A percentile compares a stretch with the other conserved stretches of the same genome.
Conservation (phyloP, 2,888 invertebrate genomes). For the Deroplatys truncata region DNA sequence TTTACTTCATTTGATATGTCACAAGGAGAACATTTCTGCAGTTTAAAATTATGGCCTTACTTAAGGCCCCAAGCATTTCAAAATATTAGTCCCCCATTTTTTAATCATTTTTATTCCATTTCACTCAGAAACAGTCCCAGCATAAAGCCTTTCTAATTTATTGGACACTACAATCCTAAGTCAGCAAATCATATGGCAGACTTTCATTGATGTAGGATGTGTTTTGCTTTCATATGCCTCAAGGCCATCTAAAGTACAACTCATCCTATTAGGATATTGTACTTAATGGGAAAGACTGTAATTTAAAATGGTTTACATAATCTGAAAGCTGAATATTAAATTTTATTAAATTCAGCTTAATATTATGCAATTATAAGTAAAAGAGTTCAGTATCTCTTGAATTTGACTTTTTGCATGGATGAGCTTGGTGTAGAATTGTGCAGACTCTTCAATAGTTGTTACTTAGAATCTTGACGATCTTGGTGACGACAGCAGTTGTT, state of each 20-base stretch:
- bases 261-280: neutral
- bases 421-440: neutral
- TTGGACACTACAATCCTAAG: neutral
- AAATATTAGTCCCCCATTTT: neutral
- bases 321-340: neutral
- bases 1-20: neutral
- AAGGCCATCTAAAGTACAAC: neutral
- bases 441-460: neutral
- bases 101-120: neutral
- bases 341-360: neutral
- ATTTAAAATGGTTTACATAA: neutral
- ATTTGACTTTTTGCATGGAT: neutral
- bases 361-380: neutral
- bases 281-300: neutral
- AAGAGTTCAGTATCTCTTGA: neutral
- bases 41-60: neutral
- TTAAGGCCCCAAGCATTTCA: neutral
- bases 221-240: neutral
- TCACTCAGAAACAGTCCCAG: neutral
- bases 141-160: neutral
- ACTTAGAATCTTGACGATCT: neutral
- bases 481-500: conserved; percentile 50
- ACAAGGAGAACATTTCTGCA: neutral
- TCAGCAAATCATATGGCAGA: neutral
- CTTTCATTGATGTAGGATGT: neutral